A percentile compares a stretch with the other conserved stretches of the same genome.
Evolutionary conservation across 2,888 invertebrate genomes (phyloP).

Genomic region (Euclidia mi): DNA sequence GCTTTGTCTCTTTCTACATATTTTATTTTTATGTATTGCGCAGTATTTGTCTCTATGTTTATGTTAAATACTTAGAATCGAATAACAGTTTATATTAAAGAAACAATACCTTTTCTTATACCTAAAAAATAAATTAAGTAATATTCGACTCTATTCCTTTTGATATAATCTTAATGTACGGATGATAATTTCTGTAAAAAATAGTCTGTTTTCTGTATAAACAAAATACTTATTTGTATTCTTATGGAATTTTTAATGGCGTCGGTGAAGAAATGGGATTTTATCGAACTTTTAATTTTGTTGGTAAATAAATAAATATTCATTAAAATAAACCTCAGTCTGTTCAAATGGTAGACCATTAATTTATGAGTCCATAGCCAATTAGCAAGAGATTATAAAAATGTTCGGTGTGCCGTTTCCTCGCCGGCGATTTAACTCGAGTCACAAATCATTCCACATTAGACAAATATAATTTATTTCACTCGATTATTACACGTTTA

Average conservation of each 20-base stretch:
- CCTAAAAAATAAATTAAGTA: slow-evolving; percentile 35
- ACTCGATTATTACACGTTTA: slow-evolving; percentile 82
- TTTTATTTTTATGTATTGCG: too few relatives aligned
- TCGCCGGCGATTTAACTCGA: slow-evolving; percentile 52
- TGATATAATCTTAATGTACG: slow-evolving; percentile 33
- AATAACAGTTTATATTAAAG: slow-evolving; percentile 12
- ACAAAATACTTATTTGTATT: slow-evolving; percentile 14
- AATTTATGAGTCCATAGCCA: slow-evolving; percentile 22
- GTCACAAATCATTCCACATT: slow-evolving; percentile 73
- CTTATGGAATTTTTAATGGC: slow-evolving; percentile 16
- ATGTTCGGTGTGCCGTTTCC: slow-evolving; percentile 48
- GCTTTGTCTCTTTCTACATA: too few relatives aligned
- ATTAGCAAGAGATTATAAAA: slow-evolving; percentile 27
- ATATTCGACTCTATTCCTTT: slow-evolving; percentile 36
- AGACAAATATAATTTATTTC: slow-evolving; percentile 74
- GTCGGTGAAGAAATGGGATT: slow-evolving; percentile 21
- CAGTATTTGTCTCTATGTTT: too few relatives aligned
- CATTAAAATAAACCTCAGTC: slow-evolving; percentile 15
- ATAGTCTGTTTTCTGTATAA: slow-evolving; percentile 37
- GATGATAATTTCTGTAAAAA: slow-evolving; percentile 33
- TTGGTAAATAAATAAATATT: background rate
- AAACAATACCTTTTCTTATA: slow-evolving; percentile 34
- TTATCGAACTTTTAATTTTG: background rate
- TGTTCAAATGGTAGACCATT: slow-evolving; percentile 17
- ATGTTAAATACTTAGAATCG: too few relatives aligned